Conservation (phyloP, 1,140 invertebrate genomes). For the Catajapyx aquilonaris region DNA sequence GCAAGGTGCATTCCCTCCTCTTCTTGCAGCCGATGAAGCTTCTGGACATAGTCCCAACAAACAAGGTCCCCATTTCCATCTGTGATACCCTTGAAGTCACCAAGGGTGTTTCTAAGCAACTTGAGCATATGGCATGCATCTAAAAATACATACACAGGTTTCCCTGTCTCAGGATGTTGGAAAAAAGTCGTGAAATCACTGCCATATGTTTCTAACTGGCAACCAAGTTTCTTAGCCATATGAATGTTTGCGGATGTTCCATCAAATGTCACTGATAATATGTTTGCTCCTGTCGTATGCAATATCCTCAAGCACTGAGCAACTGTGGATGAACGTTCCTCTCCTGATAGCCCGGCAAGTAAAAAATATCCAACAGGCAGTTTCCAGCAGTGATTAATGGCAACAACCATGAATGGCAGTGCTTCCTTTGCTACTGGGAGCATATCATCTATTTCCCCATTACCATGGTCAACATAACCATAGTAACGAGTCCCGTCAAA, state of each 20-base stretch:
- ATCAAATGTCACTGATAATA: slow-evolving; percentile 17
- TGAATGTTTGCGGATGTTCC: slow-evolving; percentile 13
- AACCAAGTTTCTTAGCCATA: slow-evolving; percentile 11
- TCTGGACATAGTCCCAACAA: slow-evolving; percentile 14
- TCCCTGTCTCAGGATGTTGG: slow-evolving; percentile 4
- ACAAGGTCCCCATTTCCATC: slow-evolving; percentile 11
- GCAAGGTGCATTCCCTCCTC: slow-evolving; percentile 13
- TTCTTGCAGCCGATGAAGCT: slow-evolving; percentile 14
- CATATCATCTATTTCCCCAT: slow-evolving; percentile 11
- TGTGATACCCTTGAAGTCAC: slow-evolving; percentile 6
- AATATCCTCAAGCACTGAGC: slow-evolving; percentile 9
- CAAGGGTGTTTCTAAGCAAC: slow-evolving; percentile 13
- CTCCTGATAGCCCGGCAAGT: slow-evolving; percentile 10
- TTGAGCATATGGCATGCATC: slow-evolving; percentile 13
- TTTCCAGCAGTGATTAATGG: slow-evolving; percentile 16
- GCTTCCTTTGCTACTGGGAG: slow-evolving; percentile 16
- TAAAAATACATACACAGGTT: slow-evolving; percentile 9
- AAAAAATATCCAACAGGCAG: slow-evolving; percentile 18
- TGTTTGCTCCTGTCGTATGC: slow-evolving; percentile 9
- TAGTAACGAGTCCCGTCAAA: slow-evolving; percentile 13
- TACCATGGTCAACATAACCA: slow-evolving; percentile 17
- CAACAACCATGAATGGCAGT: slow-evolving; percentile 18
- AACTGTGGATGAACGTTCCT: slow-evolving; percentile 13
- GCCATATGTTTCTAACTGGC: slow-evolving; percentile 10
- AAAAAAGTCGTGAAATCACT: slow-evolving; percentile 6